Evolutionary conservation across 2,888 invertebrate genomes (phyloP).

Genomic region (Drosophila parthenogenetica): DNA sequence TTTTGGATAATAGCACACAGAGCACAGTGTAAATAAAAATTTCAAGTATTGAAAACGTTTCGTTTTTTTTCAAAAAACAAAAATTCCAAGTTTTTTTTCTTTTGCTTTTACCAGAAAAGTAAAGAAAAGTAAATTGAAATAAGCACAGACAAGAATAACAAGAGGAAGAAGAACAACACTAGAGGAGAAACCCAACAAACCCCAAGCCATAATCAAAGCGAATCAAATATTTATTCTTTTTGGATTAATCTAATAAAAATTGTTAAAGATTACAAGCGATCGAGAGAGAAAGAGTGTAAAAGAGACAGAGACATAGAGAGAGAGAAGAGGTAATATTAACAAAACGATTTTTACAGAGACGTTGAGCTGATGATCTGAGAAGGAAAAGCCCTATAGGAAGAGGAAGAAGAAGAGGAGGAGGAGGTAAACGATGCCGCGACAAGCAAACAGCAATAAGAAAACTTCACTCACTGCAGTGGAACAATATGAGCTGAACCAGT

Average conservation of each 20-base stretch:
- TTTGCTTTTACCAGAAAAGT: not conserved
- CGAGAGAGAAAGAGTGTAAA: too few species aligned
- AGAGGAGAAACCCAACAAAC: too few species aligned
- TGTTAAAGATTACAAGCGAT: too few species aligned
- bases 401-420: not conserved
- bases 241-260: too few species aligned
- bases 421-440: conserved; percentile 25
- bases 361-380: not conserved
- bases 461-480: conserved; percentile 35
- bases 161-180: too few species aligned
- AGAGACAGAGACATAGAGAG: too few species aligned
- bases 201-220: too few species aligned
- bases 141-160: too few species aligned
- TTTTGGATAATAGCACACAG: conserved; percentile 38
- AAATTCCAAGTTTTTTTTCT: not conserved
- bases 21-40: conserved; percentile 28
- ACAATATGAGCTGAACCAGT: conserved; percentile 50
- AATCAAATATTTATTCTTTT: too few species aligned
- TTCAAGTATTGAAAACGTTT: conserved; percentile 13
- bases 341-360: too few species aligned
- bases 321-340: too few species aligned
- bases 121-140: not conserved
- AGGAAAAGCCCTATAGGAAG: not conserved
- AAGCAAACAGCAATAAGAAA: conserved; percentile 16
- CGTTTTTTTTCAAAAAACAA: not conserved